These are phyloP conservation scores for Scomber scombrus DNA, from an alignment of 2,113 vertebrate genomes.

Conservation along the genomic window DNA sequence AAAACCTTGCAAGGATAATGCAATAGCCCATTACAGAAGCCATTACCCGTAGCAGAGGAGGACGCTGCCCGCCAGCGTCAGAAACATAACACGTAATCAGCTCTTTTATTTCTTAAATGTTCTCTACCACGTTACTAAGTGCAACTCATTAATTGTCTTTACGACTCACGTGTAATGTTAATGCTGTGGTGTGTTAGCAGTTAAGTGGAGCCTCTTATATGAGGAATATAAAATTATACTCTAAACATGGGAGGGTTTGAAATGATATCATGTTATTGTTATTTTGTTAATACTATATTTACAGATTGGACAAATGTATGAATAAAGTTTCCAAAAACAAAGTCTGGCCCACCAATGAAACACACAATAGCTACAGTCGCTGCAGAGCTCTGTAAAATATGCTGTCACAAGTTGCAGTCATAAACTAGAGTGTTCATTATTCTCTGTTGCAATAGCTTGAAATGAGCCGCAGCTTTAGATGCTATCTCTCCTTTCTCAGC, in stretches of 20 bases:
- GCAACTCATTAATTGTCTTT: constrained; percentile 27
- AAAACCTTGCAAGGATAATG: constrained; percentile 55
- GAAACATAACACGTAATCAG: constrained; percentile 42
- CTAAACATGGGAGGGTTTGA: neutral
- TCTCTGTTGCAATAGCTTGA: constrained; percentile 56
- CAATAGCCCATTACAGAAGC: constrained; percentile 53
- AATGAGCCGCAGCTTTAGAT: constrained; percentile 30
- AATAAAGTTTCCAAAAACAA: neutral
- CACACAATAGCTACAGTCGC: constrained; percentile 7
- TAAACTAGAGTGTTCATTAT: constrained; percentile 55
- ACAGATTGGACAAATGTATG: neutral
- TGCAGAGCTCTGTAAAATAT: constrained; percentile 9
- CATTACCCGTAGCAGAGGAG: constrained; percentile 40
- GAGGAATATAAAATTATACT: neutral
- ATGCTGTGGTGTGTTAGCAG: neutral
- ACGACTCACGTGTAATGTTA: constrained; percentile 3
- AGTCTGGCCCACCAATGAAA: neutral
- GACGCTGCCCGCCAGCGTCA: constrained; percentile 38
- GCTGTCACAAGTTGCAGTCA: constrained; percentile 23
- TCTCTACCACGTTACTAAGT: constrained; percentile 10
- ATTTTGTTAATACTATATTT: neutral
- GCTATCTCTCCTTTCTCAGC: constrained; percentile 21
- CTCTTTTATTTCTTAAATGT: constrained; percentile 21
- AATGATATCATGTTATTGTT: neutral
- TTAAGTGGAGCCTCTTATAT: neutral